phyloP scores from a whole-genome alignment of 1,140 invertebrate genomes.

The Plutomurus gul region DNA sequence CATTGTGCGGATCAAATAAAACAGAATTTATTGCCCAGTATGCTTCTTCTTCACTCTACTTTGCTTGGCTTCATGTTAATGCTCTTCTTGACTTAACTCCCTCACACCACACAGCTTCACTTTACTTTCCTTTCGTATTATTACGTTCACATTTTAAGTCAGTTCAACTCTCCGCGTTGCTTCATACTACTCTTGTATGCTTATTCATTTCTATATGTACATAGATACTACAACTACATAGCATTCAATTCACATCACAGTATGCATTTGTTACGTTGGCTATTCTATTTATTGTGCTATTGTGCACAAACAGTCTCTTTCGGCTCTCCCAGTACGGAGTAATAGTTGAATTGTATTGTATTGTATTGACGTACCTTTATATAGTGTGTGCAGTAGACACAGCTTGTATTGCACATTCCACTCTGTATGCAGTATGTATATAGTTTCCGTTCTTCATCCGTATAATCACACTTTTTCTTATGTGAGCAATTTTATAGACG shows the following conservation, averaged over 20 bases:
- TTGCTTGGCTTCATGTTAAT: neutral
- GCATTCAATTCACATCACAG: neutral
- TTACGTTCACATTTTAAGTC: neutral
- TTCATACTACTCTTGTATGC: neutral
- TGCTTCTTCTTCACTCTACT: constrained; percentile 11
- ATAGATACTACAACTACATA: neutral
- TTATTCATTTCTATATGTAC: neutral
- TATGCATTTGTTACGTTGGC: neutral
- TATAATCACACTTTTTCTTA: constrained; percentile 10
- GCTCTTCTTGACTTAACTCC: neutral
- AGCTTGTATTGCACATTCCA: too few relatives aligned
- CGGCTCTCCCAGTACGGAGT: too few relatives aligned
- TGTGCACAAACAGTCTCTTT: too few relatives aligned
- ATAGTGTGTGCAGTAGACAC: too few relatives aligned
- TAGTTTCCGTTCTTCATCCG: neutral
- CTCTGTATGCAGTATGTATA: neutral
- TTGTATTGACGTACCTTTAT: too few relatives aligned
- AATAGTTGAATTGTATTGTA: too few relatives aligned
- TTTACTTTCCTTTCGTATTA: too few relatives aligned
- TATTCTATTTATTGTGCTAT: neutral
- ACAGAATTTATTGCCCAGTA: constrained; percentile 24
- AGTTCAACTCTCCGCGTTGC: too few relatives aligned
- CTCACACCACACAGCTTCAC: neutral
- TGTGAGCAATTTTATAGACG: constrained; percentile 10
- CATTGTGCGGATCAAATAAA: constrained; percentile 32